Base-by-base conservation (phyloP, 2,113 vertebrate genomes). In the Myodes glareolus region DNA sequence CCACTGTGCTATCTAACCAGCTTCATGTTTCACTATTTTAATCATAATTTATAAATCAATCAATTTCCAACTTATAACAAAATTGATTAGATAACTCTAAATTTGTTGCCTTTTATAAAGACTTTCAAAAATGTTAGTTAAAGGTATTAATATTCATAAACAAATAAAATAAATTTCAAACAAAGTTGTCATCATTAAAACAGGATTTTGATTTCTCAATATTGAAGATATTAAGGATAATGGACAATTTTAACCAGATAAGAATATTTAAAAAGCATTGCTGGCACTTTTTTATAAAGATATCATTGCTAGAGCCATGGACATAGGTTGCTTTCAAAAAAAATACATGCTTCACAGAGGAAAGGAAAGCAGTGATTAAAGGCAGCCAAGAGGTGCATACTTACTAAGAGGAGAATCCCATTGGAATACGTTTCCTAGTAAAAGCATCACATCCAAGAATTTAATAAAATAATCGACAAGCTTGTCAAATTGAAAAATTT, bases 161-260 rank as follows among this genome's bases (percentile, higher is more conserved):
- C 7, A 86, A 80, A 68, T 52, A 4, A 70, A 72, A 76, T 75
- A 55, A 94, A 86, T 82, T 68, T 77, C 29, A 65, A 89, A 72
- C 36, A 77, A 94, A 84, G 10, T 55, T 77, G 63, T 45, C 47
- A 75, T 52, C 45, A 52, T 84, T 47, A 65, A 63, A 29, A 75
- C 27, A 76, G 6, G 1, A 94, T 88, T 96, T 97, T 1, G 80
- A 90, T 96, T 88, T 88, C 88, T 27, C 25, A 90, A 25, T 90
- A 72, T 80, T 90, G 33, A 90, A 9, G 50, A 72, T 55, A 80
- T 95, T 55, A 93, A 87, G 63, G 61, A 50, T 39, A 90, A 72
- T 91, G 45, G n/a, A 80, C n/a, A 7, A 55, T 76, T 70, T 86
- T 42, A 88, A 58, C 19, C 73, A 91, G 91, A 10, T n/a, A 75